Evolutionary conservation across 2,888 invertebrate genomes (phyloP), one percentile per base, ranked within the genome.

Genomic region (Parnassius glacialis): DNA sequence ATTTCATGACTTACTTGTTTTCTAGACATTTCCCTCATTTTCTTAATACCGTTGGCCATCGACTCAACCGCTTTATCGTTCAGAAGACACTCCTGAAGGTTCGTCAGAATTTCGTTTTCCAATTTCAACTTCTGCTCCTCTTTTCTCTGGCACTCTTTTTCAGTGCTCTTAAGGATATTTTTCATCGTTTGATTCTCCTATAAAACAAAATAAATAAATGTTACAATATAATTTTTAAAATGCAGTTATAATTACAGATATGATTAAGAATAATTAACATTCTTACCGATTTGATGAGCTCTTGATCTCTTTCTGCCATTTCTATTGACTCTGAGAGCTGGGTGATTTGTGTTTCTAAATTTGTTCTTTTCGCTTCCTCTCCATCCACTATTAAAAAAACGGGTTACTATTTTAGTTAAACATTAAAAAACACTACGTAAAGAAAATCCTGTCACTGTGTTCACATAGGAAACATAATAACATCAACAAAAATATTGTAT

Each of bases 31-130:
- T 92, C 90, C 51, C 92, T 78, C 81, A 92, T 88, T 67, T 89
- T 86, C 73, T 85, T 87, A 48, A 92, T 90, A 12, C 87, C 89
- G 52, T 84, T 85, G 2, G 91, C 91, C 89, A 91, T 91, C 1
- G 82, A 83, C 78, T 93, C 83, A 5, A 94, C 93, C 0, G 94
- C 94, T 74, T 95, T 96, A 70, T 95, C 94, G 52, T 94, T 94
- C 7, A 94, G 92, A 7, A 95, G 78, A 73, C 95, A 94, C 11
- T 95, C 94, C 72, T 95, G 95, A 1, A 96, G 84, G 63, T 93
- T 92, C 20, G 82, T 77, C 9, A 96, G 75, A 43, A 96, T 93
- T 52, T 92, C 85, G 63, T 95, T 94, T 76, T 97, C 96, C 54
- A 95, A 67, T 50, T 89, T 84, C 12, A 89, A 73, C 75, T 95